A percentile compares a stretch with the other conserved stretches of the same genome.
Conservation (phyloP, 2,888 invertebrate species). For the Rhaphigaster nebulosa region DNA sequence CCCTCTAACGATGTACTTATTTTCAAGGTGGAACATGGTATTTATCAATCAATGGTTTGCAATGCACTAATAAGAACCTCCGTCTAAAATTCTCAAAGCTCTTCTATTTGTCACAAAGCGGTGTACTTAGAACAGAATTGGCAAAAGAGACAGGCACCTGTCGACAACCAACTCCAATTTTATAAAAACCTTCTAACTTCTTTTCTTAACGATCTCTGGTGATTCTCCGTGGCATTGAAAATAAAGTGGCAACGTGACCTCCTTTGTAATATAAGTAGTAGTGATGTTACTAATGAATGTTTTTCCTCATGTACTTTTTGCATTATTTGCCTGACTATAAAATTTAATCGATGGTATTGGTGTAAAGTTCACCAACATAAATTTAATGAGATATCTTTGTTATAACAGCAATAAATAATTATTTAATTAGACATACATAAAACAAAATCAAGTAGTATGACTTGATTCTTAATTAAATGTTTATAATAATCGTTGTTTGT, state of each 20-base stretch:
- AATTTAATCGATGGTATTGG: too few relatives aligned
- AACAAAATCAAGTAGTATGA: too few relatives aligned
- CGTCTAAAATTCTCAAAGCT: not conserved
- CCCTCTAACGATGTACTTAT: not conserved
- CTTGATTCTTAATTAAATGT: too few relatives aligned
- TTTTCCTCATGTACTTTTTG: not conserved
- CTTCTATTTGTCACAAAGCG: not conserved
- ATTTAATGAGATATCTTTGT: too few relatives aligned
- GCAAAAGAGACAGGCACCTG: not conserved
- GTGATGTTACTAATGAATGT: not conserved
- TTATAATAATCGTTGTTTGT: too few relatives aligned
- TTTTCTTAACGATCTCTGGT: not conserved
- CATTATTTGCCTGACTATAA: not conserved
- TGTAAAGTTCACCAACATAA: too few relatives aligned
- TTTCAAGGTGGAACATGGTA: not conserved
- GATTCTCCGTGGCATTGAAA: not conserved
- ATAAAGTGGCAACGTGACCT: constrained; percentile 3
- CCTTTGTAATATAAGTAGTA: not conserved
- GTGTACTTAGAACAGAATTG: not conserved
- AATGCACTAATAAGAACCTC: not conserved
- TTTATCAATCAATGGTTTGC: not conserved
- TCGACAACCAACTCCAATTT: not conserved
- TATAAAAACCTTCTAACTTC: not conserved
- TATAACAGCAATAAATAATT: too few relatives aligned
- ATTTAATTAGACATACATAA: too few relatives aligned